A percentile compares a stretch with the other conserved stretches of the same genome.
These are phyloP conservation scores for silkworm (Bombyx mori) DNA, from an alignment of 1,140 invertebrate genomes.

Conservation along the genomic window DNA sequence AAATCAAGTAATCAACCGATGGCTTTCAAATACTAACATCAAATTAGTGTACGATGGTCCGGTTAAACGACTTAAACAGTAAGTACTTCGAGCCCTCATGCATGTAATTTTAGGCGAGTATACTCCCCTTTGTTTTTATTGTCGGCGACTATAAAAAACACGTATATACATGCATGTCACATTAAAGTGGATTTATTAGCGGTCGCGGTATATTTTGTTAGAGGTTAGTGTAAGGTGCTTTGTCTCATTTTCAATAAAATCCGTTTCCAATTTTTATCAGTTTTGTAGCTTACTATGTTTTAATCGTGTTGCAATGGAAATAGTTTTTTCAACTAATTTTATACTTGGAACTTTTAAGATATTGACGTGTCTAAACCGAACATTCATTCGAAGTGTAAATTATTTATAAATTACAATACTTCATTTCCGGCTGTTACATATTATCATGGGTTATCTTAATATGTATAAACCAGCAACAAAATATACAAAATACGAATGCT, in stretches of 20 bases:
- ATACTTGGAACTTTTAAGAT: too few species aligned
- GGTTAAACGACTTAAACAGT: too few species aligned
- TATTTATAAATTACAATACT: too few species aligned
- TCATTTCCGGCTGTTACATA: too few species aligned
- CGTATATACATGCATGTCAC: constrained; percentile 6
- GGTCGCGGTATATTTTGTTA: neutral
- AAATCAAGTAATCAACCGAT: too few species aligned
- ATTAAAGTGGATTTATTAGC: constrained; percentile 16
- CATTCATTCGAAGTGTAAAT: too few species aligned
- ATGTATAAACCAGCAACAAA: too few species aligned
- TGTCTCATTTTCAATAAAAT: constrained; percentile 1
- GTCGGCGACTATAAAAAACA: constrained; percentile 11
- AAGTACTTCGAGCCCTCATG: neutral
- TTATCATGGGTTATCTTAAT: too few species aligned
- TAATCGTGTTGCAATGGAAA: too few species aligned
- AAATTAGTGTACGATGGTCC: neutral
- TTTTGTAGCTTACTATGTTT: too few species aligned
- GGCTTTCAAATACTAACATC: neutral
- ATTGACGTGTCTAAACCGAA: too few species aligned
- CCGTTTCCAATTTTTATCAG: neutral
- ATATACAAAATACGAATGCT: neutral
- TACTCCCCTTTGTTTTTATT: constrained; percentile 1
- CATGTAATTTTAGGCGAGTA: neutral
- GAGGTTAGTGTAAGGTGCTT: constrained; percentile 6
- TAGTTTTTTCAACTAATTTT: too few species aligned